A percentile compares a stretch with the other conserved stretches of the same genome.
Conservation (phyloP, 2,797 vertebrate species). For the Acanthopagrus latus region DNA sequence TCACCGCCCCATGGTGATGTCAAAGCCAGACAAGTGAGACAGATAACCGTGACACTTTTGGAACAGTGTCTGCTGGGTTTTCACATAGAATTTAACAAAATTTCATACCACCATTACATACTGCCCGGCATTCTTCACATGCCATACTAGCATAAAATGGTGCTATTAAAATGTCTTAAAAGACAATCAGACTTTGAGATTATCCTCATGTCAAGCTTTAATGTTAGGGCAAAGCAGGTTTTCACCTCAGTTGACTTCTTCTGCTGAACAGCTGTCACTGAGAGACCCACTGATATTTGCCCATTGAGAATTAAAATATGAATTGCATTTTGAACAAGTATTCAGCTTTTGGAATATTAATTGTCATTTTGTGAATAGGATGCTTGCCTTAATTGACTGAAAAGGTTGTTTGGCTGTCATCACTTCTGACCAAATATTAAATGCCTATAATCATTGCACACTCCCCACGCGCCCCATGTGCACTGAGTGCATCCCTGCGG, state of each 20-base stretch:
- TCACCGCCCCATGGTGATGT: slow-evolving; percentile 55
- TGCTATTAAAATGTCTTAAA: neutral
- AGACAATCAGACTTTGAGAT: neutral
- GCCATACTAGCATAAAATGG: neutral
- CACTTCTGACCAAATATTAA: neutral
- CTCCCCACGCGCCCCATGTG: neutral
- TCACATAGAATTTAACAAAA: neutral
- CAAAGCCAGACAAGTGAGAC: slow-evolving; percentile 56
- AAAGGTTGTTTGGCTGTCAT: neutral
- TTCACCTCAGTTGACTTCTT: neutral
- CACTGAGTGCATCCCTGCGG: neutral
- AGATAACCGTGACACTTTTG: slow-evolving; percentile 38
- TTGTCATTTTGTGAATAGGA: neutral
- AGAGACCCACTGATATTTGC: fast-evolving
- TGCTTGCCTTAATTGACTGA: neutral
- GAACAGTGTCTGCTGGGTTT: slow-evolving; percentile 22
- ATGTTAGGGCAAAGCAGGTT: neutral
- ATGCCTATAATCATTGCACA: neutral
- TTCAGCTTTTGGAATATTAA: neutral
- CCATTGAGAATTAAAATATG: neutral
- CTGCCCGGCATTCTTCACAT: neutral
- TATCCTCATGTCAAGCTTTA: neutral
- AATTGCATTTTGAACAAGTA: neutral
- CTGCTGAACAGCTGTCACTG: neutral
- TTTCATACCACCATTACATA: neutral